Evolutionary conservation across 2,888 invertebrate genomes (phyloP).

Genomic region (Andrena praecox): DNA sequence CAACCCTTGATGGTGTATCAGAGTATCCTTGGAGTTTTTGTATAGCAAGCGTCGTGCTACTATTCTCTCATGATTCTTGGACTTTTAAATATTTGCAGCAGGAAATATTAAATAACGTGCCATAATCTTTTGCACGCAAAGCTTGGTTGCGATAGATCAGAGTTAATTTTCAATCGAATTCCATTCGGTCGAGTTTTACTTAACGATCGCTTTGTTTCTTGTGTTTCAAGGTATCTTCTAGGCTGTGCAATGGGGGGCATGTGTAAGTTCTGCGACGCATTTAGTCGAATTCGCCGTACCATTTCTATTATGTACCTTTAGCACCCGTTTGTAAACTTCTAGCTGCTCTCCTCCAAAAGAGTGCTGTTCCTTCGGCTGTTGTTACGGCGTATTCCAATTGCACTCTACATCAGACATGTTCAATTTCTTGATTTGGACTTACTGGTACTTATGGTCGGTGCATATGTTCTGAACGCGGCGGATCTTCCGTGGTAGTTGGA

Average conservation of each 20-base stretch:
- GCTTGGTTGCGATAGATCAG: conserved; percentile 5
- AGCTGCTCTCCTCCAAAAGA: conserved; percentile 91
- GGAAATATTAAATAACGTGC: neutral
- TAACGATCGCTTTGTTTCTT: conserved; percentile 1
- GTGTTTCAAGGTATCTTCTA: conserved; percentile 77
- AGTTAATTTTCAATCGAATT: neutral
- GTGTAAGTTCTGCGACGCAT: conserved; percentile 73
- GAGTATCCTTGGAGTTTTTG: conserved; percentile 20
- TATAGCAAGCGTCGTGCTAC: conserved; percentile 13
- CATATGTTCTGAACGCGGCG: neutral
- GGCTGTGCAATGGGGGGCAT: conserved; percentile 80
- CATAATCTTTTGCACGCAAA: conserved; percentile 2
- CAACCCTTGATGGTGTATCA: conserved; percentile 18
- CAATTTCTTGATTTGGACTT: conserved; percentile 89
- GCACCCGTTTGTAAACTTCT: conserved; percentile 34
- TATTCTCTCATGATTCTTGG: neutral
- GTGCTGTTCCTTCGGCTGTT: conserved; percentile 89
- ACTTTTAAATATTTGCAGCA: neutral
- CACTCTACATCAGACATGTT: conserved; percentile 86
- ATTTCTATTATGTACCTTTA: neutral
- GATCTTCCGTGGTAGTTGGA: neutral
- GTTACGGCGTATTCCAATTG: conserved; percentile 87
- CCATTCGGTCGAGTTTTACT: neutral
- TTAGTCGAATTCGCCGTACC: neutral
- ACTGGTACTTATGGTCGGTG: conserved; percentile 89